Evolutionary conservation across 2,113 vertebrate genomes (phyloP).

Genomic region (Rhombomys opimus): DNA sequence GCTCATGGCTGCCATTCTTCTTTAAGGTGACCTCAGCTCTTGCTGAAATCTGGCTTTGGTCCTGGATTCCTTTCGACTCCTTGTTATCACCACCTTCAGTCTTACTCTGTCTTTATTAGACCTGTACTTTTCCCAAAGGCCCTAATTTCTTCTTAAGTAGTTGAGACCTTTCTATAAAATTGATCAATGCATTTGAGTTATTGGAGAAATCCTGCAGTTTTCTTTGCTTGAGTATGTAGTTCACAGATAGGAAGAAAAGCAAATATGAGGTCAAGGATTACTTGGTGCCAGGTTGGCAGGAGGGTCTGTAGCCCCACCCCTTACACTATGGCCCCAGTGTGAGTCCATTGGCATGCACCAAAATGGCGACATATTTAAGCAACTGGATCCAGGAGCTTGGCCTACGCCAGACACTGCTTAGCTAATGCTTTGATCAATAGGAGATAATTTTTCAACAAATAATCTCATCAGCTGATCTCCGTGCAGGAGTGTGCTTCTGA

Average conservation of each 20-base stretch:
- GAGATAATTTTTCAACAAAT: conserved; percentile 33
- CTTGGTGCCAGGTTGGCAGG: not conserved
- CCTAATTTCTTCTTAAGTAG: conserved; percentile 28
- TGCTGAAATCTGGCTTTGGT: conserved; percentile 47
- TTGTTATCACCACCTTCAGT: not conserved
- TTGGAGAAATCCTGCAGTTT: not conserved
- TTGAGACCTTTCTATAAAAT: conserved; percentile 29
- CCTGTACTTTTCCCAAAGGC: not conserved
- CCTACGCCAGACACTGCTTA: not conserved
- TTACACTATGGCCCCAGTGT: not conserved
- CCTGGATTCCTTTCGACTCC: conserved; percentile 6
- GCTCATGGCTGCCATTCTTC: conserved; percentile 61
- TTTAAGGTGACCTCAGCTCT: conserved; percentile 69
- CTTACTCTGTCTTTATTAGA: not conserved
- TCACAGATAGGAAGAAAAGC: not conserved
- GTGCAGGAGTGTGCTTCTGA: not conserved
- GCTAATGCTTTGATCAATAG: not conserved
- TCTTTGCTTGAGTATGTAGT: not conserved
- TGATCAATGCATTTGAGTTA: not conserved
- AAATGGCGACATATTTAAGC: not conserved
- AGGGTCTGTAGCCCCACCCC: not conserved
- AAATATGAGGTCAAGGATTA: not conserved
- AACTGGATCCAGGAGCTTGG: not conserved
- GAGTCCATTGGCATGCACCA: not conserved
- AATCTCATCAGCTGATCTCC: not conserved